These are phyloP conservation scores for Ibycter americanus DNA, from an alignment of 2,797 vertebrate genomes.

Conservation along the genomic window DNA sequence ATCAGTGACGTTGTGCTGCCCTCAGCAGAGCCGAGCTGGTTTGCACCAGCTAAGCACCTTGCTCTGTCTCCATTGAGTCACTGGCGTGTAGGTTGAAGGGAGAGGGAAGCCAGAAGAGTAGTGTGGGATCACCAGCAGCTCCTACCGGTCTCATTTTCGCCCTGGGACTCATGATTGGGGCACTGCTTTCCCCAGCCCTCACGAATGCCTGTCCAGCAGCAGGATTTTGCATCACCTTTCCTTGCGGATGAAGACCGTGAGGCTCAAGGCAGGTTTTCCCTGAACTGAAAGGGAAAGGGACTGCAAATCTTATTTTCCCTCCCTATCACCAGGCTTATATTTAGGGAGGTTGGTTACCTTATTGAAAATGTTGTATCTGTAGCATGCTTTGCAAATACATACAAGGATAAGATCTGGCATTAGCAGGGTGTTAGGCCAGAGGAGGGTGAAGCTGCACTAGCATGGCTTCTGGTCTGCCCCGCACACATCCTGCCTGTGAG, in stretches of 20 bases:
- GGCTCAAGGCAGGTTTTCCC: not conserved
- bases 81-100: not conserved
- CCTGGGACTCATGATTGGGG: not conserved
- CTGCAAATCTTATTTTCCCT: not conserved
- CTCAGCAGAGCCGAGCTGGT: not conserved
- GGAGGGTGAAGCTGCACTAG: not conserved
- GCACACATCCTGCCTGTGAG: not conserved
- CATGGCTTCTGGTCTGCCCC: accelerated
- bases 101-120: not conserved
- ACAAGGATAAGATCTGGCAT: not conserved
- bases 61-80: not conserved
- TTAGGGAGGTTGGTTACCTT: not conserved
- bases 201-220: not conserved
- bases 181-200: not conserved
- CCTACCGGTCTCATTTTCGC: not conserved
- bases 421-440: not conserved
- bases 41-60: not conserved
- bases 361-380: not conserved
- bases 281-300: not conserved
- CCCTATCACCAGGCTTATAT: not conserved
- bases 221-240: not conserved
- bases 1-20: not conserved
- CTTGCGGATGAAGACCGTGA: not conserved
- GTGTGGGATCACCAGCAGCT: not conserved
- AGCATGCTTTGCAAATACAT: not conserved